Evolutionary conservation across 2,888 invertebrate genomes (phyloP), one percentile per base, ranked within the genome.

Genomic region (Ectemnius continuus): DNA sequence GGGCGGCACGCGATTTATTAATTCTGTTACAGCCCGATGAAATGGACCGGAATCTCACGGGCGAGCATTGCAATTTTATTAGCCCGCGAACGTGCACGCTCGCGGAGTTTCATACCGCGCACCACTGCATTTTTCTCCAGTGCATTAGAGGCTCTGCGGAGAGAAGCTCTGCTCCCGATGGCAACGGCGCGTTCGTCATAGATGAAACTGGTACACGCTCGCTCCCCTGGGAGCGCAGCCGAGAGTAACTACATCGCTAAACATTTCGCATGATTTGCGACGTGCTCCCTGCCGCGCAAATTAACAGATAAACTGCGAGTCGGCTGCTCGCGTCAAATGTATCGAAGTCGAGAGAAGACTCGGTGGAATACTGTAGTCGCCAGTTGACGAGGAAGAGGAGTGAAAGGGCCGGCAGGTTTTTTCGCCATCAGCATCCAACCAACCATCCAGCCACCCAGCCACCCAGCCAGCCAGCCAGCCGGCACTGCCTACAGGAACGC

Each of bases 401-500:
- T 63, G 67, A 79, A 72, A 76, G 68, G 73, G 48, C 61, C 52
- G 26, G 23, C 16, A 45, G 58, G 72, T 66, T 68, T 70, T 65
- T 60, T 65, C 52, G 52, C 52, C 14, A 52, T 14, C 52, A 16
- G 52, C 52, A 52, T 14, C n/a, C 13, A 66, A 70, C 67, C 11
- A 56, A 64, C 48, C 36, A 36, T 36, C 36, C 36, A 36, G 36
- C 36, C 36, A 36, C 36, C 36, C 36, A 61, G n/a, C 48, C 36
- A 36, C 6, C 36, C 36, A 36, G 36, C 36, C 36, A 36, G 6
- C 36, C 36, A 67, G 69, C 57, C 75, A 69, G 67, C 77, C 75
- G 69, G 56, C 69, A 78, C 71, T 75, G 69, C 75, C n/a, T 79
- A 65, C 68, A 65, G 75, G 77, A 79, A 70, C 78, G 82, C 70